A percentile compares a stretch with the other conserved stretches of the same genome.
These are phyloP conservation scores for Saturnia japonica DNA, from an alignment of 2,888 invertebrate genomes.

Conservation along the genomic window DNA sequence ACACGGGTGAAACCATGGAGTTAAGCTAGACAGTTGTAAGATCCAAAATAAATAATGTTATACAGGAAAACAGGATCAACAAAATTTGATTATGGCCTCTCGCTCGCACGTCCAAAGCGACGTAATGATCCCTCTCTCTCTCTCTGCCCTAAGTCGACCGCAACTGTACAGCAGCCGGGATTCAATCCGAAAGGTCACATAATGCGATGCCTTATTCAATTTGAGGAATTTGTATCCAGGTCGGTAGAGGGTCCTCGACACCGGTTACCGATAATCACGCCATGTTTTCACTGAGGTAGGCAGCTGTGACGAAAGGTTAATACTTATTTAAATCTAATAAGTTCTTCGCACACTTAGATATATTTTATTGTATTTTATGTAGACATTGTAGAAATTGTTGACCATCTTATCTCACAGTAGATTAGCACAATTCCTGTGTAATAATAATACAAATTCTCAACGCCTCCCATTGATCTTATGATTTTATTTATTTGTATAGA, in stretches of 20 bases:
- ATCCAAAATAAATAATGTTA: neutral
- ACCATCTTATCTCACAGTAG: too few relatives aligned
- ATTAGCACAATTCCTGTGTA: too few relatives aligned
- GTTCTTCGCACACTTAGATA: too few relatives aligned
- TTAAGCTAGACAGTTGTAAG: neutral
- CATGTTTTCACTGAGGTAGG: neutral
- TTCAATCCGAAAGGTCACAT: conserved; percentile 6
- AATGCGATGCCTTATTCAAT: conserved; percentile 11
- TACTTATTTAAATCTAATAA: too few relatives aligned
- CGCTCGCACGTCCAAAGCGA: neutral
- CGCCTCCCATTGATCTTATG: too few relatives aligned
- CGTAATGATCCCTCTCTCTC: neutral
- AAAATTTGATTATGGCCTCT: neutral
- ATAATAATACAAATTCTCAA: too few relatives aligned
- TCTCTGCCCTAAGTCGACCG: neutral
- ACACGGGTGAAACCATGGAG: too few relatives aligned
- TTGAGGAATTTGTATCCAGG: conserved; percentile 11
- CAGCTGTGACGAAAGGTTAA: neutral
- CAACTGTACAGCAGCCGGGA: neutral
- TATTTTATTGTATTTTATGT: too few relatives aligned
- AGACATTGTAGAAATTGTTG: too few relatives aligned
- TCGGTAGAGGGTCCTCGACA: neutral
- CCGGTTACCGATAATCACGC: neutral
- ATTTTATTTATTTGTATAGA: too few relatives aligned
- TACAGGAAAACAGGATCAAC: neutral